Evolutionary conservation across 2,888 invertebrate genomes (phyloP), one percentile per base, ranked within the genome.

Genomic region (Epirrhoe tristata): DNA sequence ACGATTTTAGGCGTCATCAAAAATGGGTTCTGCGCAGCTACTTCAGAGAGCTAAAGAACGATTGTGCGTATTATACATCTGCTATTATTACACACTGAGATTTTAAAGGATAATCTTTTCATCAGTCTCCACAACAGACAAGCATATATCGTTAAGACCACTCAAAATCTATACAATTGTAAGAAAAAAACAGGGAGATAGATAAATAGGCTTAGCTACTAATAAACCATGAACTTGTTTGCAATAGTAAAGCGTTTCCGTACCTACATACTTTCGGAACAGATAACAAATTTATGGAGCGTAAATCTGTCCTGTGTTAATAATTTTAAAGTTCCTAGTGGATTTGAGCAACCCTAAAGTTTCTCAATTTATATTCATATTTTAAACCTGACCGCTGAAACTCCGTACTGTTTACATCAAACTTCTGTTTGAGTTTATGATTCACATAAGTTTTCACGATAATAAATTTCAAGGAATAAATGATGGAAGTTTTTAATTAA

Each of bases 351-450:
- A 84, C 88, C 88, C 87, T 75, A 87, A 91, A 91, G 83, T 91
- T 91, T 89, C 81, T 77, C 87, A 88, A 91, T 91, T 89, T 90
- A 89, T 91, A 91, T 91, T 91, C 90, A 91, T 91, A 91, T 90
- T 90, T 90, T 86, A 89, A 87, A 85, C 84, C 85, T 85, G 85
- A 85, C 85, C 86, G 82, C 75, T 79, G 76, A 86, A 85, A 85
- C 84, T 79, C 63, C 67, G 77, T 70, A 81, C 79, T 85, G 86
- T 87, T 88, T 87, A 85, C 82, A 85, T 83, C 80, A 81, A 87
- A 87, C 75, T 88, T 89, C 77, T 69, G 74, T 74, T 68, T 72
- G 77, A 73, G 79, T 80, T 80, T 73, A 73, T 76, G 78, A 78
- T 81, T 78, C 78, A 79, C 74, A 76, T 78, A 74, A 76, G 77